Evolutionary conservation across 2,113 vertebrate species (phyloP), one percentile per base, ranked within the genome.

Genomic region (Cinclus cinclus): DNA sequence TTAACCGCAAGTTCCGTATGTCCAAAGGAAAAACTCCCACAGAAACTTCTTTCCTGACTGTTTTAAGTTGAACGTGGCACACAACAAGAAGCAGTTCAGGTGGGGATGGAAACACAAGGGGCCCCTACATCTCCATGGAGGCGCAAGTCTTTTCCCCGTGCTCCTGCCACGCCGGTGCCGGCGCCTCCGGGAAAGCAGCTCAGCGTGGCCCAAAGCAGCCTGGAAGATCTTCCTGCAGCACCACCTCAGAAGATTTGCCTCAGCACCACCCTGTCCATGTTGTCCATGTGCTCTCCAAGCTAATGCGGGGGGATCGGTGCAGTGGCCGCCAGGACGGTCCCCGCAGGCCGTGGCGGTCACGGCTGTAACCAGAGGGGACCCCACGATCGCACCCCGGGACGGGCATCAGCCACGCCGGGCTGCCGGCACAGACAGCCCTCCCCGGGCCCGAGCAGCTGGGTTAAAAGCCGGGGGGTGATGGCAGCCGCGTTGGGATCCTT

Each of bases 261-360:
- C 31, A 15, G 22, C 44, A 33, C 9, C 69, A 7, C 65, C 33
- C 10, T 3, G 11, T 6, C 37, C 47, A 21, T 6, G 16, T 10
- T 46, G 35, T 37, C 44, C 44, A 44, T 18, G 44, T 19, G 17
- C 44, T 44, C 17, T 44, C 17, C 17, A 19, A 15, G 35, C 37
- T 22, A 25, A 11, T 9, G 3, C 1, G 7, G 15, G 22, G 10
- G 4, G 7, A 24, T 0, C 6, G 0, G 15, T 3, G 30, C 35
- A 3, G 10, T 1, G 37, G 9, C 35, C 2, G 0, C 37, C 27
- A 19, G 62, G 17, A 47, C 24, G 5, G 10, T 71, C 22, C 75
- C 50, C 76, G 37, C 74, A 7, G 55, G 37, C 13, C 33, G 3
- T 0, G 14, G 46, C 58, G 39, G 6, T 9, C 21, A 21, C 0